Conservation (phyloP, 35 echinoderm and acorn worm genomes). For the Lytechinus variegatus region DNA sequence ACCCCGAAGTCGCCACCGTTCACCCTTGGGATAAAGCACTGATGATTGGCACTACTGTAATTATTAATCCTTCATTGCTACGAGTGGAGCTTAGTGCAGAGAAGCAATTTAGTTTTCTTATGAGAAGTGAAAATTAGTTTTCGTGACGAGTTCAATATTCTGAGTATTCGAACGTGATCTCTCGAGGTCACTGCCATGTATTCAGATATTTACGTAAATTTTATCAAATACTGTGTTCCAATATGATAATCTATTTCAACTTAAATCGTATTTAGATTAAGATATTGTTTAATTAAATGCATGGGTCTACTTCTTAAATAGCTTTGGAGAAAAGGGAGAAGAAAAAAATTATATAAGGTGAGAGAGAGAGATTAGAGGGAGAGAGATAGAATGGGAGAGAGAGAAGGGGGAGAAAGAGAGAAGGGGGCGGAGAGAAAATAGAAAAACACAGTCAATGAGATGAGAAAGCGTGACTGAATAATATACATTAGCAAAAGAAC, state of each 20-base stretch:
- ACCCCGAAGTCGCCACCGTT: neutral
- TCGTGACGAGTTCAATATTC: neutral
- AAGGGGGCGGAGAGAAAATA: too few relatives aligned
- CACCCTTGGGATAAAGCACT: neutral
- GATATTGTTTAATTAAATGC: neutral
- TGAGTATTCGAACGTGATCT: neutral
- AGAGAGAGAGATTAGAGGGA: too few relatives aligned
- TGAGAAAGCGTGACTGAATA: too few relatives aligned
- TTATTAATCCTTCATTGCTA: neutral
- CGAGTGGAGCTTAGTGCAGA: neutral
- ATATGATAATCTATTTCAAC: neutral
- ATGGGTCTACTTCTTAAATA: too few relatives aligned
- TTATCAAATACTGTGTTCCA: neutral
- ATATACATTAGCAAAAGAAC: too few relatives aligned
- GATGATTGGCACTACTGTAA: neutral
- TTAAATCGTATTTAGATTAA: neutral
- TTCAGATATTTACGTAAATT: neutral
- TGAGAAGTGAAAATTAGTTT: neutral
- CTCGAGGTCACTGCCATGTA: neutral
- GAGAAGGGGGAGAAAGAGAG: too few relatives aligned
- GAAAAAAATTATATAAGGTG: too few relatives aligned
- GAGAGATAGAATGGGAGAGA: too few relatives aligned
- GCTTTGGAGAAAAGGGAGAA: too few relatives aligned
- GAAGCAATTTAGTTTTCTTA: neutral
- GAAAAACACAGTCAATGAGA: too few relatives aligned